Conservation (phyloP, 2,113 vertebrate genomes). For the Pluvialis apricaria region DNA sequence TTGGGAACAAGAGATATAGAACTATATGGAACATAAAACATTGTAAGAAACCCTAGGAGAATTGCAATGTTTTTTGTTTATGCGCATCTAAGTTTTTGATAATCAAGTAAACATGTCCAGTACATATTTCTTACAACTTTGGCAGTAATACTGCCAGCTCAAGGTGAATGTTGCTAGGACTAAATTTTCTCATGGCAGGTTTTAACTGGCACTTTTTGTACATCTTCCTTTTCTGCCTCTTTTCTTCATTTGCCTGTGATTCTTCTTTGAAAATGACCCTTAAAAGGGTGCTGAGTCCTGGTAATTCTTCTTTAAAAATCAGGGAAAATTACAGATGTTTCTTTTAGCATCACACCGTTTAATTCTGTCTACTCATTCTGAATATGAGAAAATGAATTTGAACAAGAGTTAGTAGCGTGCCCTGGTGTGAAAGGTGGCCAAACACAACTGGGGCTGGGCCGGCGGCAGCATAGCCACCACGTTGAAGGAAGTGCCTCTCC, state of each 20-base stretch:
- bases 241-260: background rate
- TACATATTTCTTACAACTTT: background rate
- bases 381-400: background rate
- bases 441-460: accelerated
- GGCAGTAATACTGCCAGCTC: background rate
- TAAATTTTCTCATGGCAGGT: background rate
- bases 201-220: background rate
- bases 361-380: background rate
- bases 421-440: background rate
- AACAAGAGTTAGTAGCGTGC: background rate
- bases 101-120: background rate
- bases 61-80: background rate
- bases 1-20: background rate
- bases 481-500: background rate
- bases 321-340: background rate
- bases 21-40: background rate
- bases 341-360: background rate
- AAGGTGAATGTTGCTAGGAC: background rate
- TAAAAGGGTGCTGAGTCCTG: background rate
- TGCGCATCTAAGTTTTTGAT: background rate
- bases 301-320: background rate
- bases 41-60: background rate
- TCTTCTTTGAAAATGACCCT: background rate
- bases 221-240: background rate
- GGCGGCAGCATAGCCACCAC: accelerated